phyloP scores from a whole-genome alignment of 2,797 vertebrate genomes.

The Sebastes miniatus region DNA sequence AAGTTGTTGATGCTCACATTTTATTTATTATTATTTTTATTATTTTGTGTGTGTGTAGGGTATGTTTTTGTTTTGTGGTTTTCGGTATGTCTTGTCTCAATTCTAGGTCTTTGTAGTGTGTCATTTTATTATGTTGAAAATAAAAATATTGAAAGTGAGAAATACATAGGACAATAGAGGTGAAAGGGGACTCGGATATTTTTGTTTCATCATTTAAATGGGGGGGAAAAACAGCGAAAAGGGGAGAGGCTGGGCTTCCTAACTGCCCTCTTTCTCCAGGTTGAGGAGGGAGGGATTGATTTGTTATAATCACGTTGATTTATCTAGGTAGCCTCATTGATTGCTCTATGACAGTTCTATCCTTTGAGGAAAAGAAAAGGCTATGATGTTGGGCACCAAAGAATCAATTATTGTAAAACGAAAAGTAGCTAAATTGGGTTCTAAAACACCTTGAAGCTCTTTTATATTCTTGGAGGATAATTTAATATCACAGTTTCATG shows the following conservation, averaged over 20 bases:
- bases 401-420: background rate
- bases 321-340: background rate
- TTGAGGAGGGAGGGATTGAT: background rate
- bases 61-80: background rate
- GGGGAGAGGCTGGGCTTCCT: background rate
- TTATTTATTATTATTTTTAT: background rate
- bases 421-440: background rate
- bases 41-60: background rate
- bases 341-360: background rate
- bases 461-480: background rate
- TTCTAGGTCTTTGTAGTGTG: background rate
- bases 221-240: background rate
- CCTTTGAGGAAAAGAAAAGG: background rate
- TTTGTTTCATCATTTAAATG: background rate
- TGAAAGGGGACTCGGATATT: background rate
- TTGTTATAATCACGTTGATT: background rate
- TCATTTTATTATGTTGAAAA: no score
- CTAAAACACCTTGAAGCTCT: background rate
- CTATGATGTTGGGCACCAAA: background rate
- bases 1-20: background rate
- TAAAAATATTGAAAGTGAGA: background rate
- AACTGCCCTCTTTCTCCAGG: background rate
- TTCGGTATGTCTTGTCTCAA: background rate
- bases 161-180: background rate
- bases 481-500: constrained; percentile 15